phyloP scores from a whole-genome alignment of 1,140 invertebrate species.

The Neodiprion pinetum region DNA sequence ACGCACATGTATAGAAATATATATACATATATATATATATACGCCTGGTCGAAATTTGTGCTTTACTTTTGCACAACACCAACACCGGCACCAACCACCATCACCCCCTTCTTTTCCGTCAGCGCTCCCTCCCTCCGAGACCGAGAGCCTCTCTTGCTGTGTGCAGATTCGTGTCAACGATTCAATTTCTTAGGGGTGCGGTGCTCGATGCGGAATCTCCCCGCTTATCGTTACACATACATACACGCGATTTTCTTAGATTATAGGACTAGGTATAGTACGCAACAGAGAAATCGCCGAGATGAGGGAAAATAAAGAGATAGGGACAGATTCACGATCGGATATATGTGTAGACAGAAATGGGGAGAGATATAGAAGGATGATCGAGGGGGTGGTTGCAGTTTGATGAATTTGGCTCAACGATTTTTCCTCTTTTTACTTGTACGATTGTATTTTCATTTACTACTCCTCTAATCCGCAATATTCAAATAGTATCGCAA shows the following conservation, averaged over 20 bases:
- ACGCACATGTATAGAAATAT: too few species aligned
- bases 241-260: neutral
- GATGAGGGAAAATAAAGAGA: neutral
- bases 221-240: neutral
- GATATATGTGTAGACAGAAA: neutral
- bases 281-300: neutral
- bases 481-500: neutral
- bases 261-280: neutral
- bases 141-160: too few species aligned
- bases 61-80: too few species aligned
- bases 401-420: neutral
- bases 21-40: too few species aligned
- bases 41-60: too few species aligned
- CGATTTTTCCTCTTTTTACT: neutral
- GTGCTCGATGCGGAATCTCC: neutral
- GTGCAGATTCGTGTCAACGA: neutral
- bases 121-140: too few species aligned
- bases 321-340: neutral
- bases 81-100: too few species aligned
- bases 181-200: slow-evolving; percentile 1
- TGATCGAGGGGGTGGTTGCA: neutral
- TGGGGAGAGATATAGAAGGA: neutral
- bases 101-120: too few species aligned
- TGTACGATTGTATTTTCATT: too few species aligned
- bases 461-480: neutral